phyloP scores from a whole-genome alignment of 2,888 invertebrate species.

The Drosophila anomelani region DNA sequence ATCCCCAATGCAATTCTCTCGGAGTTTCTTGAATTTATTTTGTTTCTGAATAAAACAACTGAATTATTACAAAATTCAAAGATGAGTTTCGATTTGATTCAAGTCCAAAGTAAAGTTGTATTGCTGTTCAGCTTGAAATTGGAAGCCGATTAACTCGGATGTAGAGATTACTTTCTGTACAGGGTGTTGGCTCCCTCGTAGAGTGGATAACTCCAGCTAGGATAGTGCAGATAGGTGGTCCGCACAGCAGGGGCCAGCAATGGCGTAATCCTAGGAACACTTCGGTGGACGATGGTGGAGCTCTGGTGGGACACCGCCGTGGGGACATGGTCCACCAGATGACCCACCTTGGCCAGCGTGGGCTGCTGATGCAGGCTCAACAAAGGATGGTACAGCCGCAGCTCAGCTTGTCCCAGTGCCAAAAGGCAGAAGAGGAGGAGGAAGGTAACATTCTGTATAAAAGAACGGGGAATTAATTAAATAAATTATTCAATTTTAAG shows the following conservation, averaged over 20 bases:
- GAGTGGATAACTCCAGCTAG: slow-evolving; percentile 42
- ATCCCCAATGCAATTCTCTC: slow-evolving; percentile 11
- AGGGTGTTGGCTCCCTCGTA: slow-evolving; percentile 23
- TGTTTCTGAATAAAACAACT: neutral
- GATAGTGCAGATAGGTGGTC: slow-evolving; percentile 21
- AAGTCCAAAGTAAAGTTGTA: too few relatives aligned
- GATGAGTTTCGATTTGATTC: neutral
- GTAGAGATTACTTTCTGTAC: slow-evolving; percentile 30
- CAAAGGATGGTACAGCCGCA: slow-evolving; percentile 28
- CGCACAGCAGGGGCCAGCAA: slow-evolving; percentile 39
- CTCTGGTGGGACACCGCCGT: slow-evolving; percentile 85
- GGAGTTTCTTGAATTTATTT: slow-evolving; percentile 31
- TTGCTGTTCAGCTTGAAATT: slow-evolving; percentile 3
- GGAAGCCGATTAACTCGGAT: neutral
- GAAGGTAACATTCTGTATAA: neutral
- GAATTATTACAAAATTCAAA: neutral
- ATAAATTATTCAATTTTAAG: neutral
- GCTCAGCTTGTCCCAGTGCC: slow-evolving; percentile 21
- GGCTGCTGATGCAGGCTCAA: slow-evolving; percentile 66
- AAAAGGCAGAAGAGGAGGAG: slow-evolving; percentile 9
- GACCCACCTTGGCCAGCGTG: slow-evolving; percentile 71
- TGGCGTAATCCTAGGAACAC: slow-evolving; percentile 66
- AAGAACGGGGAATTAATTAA: too few relatives aligned
- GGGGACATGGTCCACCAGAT: slow-evolving; percentile 71
- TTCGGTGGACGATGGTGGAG: slow-evolving; percentile 85